phyloP scores from a whole-genome alignment of 2,888 invertebrate species.

The Bombyx huttoni region DNA sequence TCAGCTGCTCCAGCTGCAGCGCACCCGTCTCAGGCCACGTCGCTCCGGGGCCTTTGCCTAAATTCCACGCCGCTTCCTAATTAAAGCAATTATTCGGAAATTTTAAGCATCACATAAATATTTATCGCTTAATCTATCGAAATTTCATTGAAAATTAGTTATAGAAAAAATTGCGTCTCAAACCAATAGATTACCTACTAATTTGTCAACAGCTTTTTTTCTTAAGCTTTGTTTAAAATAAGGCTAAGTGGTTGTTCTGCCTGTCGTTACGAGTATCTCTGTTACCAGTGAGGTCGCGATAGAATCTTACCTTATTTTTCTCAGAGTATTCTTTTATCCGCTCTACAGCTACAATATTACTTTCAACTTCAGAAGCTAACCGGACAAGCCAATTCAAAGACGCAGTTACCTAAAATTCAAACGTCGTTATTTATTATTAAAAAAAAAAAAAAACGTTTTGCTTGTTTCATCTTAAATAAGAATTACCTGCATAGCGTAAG shows the following conservation, averaged over 20 bases:
- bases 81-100: neutral
- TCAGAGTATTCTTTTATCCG: constrained; percentile 96
- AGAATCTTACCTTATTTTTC: constrained; percentile 74
- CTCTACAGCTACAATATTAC: constrained; percentile 97
- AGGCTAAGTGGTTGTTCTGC: too few species aligned
- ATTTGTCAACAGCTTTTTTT: too few species aligned
- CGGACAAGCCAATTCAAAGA: constrained; percentile 96
- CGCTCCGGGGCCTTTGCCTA: constrained; percentile 72
- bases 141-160: too few species aligned
- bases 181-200: too few species aligned
- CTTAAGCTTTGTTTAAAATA: too few species aligned
- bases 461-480: neutral
- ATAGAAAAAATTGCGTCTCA: too few species aligned
- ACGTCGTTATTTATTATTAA: neutral
- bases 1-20: constrained; percentile 84
- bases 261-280: too few species aligned
- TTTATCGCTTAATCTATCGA: too few species aligned
- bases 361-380: constrained; percentile 97
- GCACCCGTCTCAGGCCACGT: constrained; percentile 88
- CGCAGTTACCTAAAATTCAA: constrained; percentile 83
- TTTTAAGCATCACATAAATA: neutral
- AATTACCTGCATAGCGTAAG: constrained; percentile 85
- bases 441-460: neutral
- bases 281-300: too few species aligned
- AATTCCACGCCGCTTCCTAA: constrained; percentile 84